These are phyloP conservation scores for Agrypnus murinus DNA, from an alignment of 2,888 invertebrate genomes.

Conservation along the genomic window DNA sequence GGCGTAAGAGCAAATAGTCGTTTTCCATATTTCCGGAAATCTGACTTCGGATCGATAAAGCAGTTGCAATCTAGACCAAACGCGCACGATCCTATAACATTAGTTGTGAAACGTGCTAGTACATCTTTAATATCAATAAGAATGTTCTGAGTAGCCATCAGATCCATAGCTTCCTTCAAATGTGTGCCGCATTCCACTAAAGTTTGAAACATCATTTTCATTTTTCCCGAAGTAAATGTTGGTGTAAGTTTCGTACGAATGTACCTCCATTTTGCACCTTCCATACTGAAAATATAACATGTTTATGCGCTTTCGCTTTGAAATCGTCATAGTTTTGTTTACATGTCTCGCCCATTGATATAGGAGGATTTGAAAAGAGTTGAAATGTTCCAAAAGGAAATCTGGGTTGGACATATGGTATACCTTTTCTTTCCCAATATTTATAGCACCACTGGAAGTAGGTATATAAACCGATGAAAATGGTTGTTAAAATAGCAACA, in stretches of 20 bases:
- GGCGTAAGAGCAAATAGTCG: conserved; percentile 58
- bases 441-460: conserved; percentile 28
- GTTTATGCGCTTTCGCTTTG: conserved; percentile 24
- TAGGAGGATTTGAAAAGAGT: not conserved
- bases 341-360: not conserved
- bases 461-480: not conserved
- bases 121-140: conserved; percentile 69
- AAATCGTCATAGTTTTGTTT: conserved; percentile 30
- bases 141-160: conserved; percentile 62
- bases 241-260: conserved; percentile 77
- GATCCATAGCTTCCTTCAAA: conserved; percentile 71
- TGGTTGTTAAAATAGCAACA: not conserved
- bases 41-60: conserved; percentile 72
- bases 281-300: conserved; percentile 72
- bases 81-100: conserved; percentile 76
- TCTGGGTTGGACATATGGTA: conserved; percentile 19
- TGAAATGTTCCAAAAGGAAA: conserved; percentile 44
- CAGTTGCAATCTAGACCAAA: conserved; percentile 77
- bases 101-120: conserved; percentile 75
- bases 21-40: conserved; percentile 64
- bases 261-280: conserved; percentile 75
- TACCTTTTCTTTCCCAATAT: conserved; percentile 40
- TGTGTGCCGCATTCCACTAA: conserved; percentile 74
- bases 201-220: conserved; percentile 78
- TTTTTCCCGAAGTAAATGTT: conserved; percentile 69